These are phyloP conservation scores for Fissipunctia ypsillon DNA, from an alignment of 2,888 invertebrate genomes.

Conservation along the genomic window DNA sequence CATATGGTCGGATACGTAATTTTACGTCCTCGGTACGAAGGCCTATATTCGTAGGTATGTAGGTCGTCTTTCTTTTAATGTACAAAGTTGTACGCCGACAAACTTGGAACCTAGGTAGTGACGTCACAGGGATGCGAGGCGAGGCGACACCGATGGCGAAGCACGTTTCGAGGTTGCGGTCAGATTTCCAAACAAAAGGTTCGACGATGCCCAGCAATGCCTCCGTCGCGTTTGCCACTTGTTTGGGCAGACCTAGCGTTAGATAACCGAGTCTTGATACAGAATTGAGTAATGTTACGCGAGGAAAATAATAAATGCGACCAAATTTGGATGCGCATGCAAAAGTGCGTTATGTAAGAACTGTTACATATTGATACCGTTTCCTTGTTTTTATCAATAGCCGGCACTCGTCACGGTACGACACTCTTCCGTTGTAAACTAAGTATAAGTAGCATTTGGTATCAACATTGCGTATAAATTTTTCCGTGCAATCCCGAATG, in stretches of 20 bases:
- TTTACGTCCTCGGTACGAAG: constrained; percentile 54
- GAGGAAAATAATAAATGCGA: constrained; percentile 59
- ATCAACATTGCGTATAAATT: neutral
- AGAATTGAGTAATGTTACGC: constrained; percentile 55
- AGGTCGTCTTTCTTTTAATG: constrained; percentile 50
- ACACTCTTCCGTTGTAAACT: neutral
- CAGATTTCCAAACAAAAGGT: neutral
- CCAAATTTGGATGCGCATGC: constrained; percentile 65
- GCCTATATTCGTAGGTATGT: constrained; percentile 37
- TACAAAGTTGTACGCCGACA: neutral
- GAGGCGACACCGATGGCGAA: neutral
- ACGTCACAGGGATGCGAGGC: neutral
- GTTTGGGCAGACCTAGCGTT: constrained; percentile 27
- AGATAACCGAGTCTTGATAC: constrained; percentile 47
- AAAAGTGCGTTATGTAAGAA: constrained; percentile 48
- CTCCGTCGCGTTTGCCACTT: neutral
- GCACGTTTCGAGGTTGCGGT: neutral
- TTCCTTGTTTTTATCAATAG: constrained; percentile 51
- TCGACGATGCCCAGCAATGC: neutral
- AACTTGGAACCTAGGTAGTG: neutral
- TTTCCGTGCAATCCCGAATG: neutral
- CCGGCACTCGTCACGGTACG: neutral
- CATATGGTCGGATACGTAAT: constrained; percentile 41
- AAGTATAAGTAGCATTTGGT: neutral
- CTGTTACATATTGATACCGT: constrained; percentile 53